Evolutionary conservation across 2,113 vertebrate species (phyloP).

Genomic region (Corapipo altera): DNA sequence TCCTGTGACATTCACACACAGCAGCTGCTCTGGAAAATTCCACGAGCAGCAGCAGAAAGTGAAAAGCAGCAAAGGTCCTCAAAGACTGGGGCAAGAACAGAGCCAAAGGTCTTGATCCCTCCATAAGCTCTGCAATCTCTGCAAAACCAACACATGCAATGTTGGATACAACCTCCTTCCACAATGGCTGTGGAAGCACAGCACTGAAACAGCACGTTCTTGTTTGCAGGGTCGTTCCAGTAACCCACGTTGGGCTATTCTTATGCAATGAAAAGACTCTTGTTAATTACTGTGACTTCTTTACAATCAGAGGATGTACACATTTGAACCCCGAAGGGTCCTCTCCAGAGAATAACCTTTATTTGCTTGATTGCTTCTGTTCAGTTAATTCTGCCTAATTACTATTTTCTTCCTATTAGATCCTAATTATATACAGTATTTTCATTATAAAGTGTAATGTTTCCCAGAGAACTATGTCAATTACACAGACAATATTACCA

Average conservation of each 20-base stretch:
- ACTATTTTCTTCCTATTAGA: slow-evolving; percentile 84
- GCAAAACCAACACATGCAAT: neutral
- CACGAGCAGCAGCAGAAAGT: neutral
- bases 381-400: slow-evolving; percentile 83
- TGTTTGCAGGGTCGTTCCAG: slow-evolving; percentile 25
- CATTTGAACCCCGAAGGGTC: slow-evolving; percentile 75
- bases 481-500: slow-evolving; percentile 75
- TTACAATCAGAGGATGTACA: slow-evolving; percentile 69
- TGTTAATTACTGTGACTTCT: slow-evolving; percentile 76
- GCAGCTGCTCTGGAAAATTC: neutral
- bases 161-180: neutral
- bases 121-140: neutral
- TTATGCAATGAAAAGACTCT: slow-evolving; percentile 59
- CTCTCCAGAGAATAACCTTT: slow-evolving; percentile 81
- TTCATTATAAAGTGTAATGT: slow-evolving; percentile 83
- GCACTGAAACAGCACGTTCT: neutral
- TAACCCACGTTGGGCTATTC: slow-evolving; percentile 11
- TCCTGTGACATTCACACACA: neutral
- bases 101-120: neutral
- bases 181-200: neutral
- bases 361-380: slow-evolving; percentile 82
- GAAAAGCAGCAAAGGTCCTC: neutral
- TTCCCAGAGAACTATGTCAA: slow-evolving; percentile 81
- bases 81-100: neutral
- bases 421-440: slow-evolving; percentile 85